These are phyloP conservation scores for Cacatua alba DNA, from an alignment of 2,113 vertebrate genomes.

Conservation along the genomic window DNA sequence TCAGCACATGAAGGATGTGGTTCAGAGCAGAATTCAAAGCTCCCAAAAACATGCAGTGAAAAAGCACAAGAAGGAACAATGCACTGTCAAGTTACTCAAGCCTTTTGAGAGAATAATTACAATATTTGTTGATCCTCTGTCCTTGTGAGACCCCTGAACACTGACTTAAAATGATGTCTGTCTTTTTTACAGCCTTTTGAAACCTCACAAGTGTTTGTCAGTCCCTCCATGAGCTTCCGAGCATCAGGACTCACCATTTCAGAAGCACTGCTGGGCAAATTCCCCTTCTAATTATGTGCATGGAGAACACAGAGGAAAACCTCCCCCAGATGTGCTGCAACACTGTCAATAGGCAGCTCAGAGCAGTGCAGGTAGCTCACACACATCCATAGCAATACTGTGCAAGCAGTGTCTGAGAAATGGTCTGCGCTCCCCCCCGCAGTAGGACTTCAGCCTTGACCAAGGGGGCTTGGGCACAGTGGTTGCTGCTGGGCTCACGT, in stretches of 20 bases:
- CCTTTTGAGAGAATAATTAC: background rate
- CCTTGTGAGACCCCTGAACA: background rate
- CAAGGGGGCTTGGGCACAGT: accelerated
- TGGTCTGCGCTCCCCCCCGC: background rate
- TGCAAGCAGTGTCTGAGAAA: background rate
- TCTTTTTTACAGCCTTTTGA: background rate
- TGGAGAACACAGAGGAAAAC: background rate
- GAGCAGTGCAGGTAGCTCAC: background rate
- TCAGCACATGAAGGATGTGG: background rate
- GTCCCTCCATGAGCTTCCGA: background rate
- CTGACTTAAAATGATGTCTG: background rate
- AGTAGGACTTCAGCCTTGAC: background rate
- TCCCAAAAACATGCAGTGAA: background rate
- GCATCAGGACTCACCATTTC: background rate
- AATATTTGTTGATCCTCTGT: background rate
- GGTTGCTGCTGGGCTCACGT: background rate
- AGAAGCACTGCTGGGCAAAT: background rate
- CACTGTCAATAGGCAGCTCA: background rate
- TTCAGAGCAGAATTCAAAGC: background rate
- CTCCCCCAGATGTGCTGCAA: background rate
- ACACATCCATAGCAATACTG: background rate
- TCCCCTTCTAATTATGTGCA: background rate
- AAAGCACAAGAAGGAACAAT: background rate
- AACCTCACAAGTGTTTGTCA: background rate
- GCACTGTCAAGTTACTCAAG: background rate